These are phyloP conservation scores for Aurelia aurita DNA, from an alignment of 30 jellyfish, hydroid and myxozoan species.

Conservation along the genomic window DNA sequence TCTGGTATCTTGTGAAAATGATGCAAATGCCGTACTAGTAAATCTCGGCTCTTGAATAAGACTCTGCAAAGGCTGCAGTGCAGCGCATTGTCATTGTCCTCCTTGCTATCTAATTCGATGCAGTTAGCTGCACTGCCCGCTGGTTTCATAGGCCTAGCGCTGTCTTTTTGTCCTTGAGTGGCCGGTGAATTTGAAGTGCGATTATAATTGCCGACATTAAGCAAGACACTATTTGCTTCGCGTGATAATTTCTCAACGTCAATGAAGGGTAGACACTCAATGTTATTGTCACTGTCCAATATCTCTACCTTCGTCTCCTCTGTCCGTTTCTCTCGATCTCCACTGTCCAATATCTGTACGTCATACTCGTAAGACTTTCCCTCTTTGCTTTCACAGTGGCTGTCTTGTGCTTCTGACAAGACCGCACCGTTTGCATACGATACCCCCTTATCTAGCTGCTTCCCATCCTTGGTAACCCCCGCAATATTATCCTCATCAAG, in stretches of 20 bases:
- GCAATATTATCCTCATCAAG: conserved; percentile 30
- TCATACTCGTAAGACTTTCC: neutral
- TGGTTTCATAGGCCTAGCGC: neutral
- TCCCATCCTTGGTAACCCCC: conserved; percentile 24
- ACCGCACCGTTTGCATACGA: neutral
- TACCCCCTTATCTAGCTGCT: neutral
- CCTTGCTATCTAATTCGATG: neutral
- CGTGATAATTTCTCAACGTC: neutral
- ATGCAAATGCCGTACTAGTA: conserved; percentile 8
- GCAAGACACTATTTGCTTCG: neutral
- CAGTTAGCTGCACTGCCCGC: neutral
- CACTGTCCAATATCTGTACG: neutral
- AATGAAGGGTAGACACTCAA: neutral
- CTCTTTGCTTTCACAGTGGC: neutral
- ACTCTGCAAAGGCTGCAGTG: conserved; percentile 28
- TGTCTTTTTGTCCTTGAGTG: neutral
- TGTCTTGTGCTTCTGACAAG: neutral
- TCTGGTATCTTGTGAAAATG: conserved; percentile 46
- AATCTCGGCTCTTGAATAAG: neutral
- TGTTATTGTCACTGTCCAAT: neutral
- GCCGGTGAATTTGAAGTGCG: neutral
- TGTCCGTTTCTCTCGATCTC: neutral
- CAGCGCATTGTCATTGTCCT: neutral
- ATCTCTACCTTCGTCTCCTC: neutral
- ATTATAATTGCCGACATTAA: neutral